phyloP scores from a whole-genome alignment of 2,113 vertebrate genomes.

The Apteryx mantelli region DNA sequence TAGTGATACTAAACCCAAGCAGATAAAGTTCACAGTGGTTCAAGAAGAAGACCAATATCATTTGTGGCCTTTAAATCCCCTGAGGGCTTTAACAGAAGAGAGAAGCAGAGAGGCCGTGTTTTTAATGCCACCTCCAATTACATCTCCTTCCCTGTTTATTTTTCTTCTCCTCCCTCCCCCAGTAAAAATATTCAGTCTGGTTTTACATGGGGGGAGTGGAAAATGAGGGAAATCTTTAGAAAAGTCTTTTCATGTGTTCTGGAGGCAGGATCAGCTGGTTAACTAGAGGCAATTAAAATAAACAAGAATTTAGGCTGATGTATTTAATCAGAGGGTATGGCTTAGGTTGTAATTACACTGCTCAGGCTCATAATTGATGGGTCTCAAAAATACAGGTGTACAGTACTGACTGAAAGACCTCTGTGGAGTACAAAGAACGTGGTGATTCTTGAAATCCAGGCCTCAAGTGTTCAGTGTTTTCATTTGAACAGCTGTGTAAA shows the following conservation, averaged over 20 bases:
- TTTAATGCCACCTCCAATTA: conserved; percentile 16
- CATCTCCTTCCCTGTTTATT: background rate
- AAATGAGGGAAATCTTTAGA: conserved; percentile 20
- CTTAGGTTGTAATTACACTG: conserved; percentile 70
- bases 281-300: conserved; percentile 72
- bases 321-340: conserved; percentile 66
- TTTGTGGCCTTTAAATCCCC: conserved; percentile 37
- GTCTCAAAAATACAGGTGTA: conserved; percentile 72
- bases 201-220: conserved; percentile 6
- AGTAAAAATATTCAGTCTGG: conserved; percentile 21
- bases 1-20: conserved; percentile 61
- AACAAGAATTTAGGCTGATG: conserved; percentile 68
- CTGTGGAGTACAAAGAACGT: conserved; percentile 36
- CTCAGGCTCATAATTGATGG: conserved; percentile 71
- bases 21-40: conserved; percentile 53
- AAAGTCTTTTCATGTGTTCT: conserved; percentile 44
- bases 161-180: background rate
- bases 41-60: conserved; percentile 43
- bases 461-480: conserved; percentile 63
- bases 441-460: conserved; percentile 64
- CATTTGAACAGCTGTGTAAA: conserved; percentile 64
- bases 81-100: background rate
- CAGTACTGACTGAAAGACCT: conserved; percentile 55
- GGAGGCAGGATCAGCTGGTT: conserved; percentile 33
- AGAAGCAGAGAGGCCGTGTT: background rate